Evolutionary conservation across 2,888 invertebrate species (phyloP), one percentile per base, ranked within the genome.

Genomic region (Eurytoma adleriae): DNA sequence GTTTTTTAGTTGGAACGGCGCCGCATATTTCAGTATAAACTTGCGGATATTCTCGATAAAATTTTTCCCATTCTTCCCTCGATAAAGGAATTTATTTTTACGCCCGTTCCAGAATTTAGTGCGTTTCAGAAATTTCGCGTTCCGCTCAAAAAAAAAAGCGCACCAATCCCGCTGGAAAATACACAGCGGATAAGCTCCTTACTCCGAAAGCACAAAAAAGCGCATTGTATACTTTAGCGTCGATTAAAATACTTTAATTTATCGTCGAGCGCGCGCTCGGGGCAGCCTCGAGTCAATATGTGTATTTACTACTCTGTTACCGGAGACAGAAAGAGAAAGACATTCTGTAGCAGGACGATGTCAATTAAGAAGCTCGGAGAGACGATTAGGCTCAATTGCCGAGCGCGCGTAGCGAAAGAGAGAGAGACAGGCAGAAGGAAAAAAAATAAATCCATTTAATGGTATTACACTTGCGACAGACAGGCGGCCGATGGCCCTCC

Each of bases 381-480:
- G 69, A 50, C 69, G 74, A 76, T 80, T 80, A 76, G 80, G 66
- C 20, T 67, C 71, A 68, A 80, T 80, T 76, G 67, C 24, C 71
- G 24, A 40, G 40, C 40, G 40, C 40, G 40, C 40, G 40, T 0
- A 10, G 62, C n/a, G 61, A 62, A 48, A 48, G 57, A 66, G 13
- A 24, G 40, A 50, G 57, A 62, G 48, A 75, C 40, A 61, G 27
- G 48, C 61, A 48, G 48, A 20, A 14, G 40, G 7, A 48, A 62
- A 71, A 66, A 61, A 70, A 74, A 70, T 70, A 68, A 79, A 79
- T 79, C 74, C 79, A 73, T 62, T 66, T 79, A 74, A 71, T 50
- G 61, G 68, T 72, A 59, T 70, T 56, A 50, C 56, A 20, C 52
- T 50, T 48, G 56, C 27, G 24, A 56, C 56, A 54, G 40, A 61